These are phyloP conservation scores for Spea bombifrons DNA, from an alignment of 2,113 vertebrate genomes.

Conservation along the genomic window DNA sequence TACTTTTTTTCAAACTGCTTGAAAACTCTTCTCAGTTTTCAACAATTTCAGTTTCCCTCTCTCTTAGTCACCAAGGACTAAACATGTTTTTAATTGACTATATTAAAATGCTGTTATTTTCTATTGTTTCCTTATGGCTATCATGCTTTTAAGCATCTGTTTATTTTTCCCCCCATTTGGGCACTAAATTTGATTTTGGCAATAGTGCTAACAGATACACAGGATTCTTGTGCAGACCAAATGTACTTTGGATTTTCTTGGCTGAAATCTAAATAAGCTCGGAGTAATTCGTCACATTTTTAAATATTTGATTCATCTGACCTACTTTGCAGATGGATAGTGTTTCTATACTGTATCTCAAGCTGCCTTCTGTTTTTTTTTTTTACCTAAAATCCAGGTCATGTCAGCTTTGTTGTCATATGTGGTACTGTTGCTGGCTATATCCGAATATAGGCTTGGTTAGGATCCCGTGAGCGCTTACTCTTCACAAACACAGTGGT, in stretches of 20 bases:
- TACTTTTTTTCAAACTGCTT: no score
- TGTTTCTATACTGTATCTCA: constrained; percentile 6
- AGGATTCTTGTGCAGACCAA: constrained; percentile 41
- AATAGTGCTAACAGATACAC: constrained; percentile 36
- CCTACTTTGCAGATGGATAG: constrained; percentile 39
- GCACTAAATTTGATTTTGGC: constrained; percentile 36
- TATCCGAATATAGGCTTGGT: no score
- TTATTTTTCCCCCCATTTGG: constrained; percentile 32
- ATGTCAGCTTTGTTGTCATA: not conserved
- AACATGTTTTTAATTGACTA: not conserved
- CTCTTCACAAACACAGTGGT: no score
- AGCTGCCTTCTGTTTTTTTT: not conserved
- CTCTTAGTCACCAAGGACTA: no score
- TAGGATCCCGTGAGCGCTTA: no score
- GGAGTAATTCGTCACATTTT: constrained; percentile 41
- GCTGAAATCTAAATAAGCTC: constrained; percentile 35
- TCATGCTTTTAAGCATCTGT: constrained; percentile 43
- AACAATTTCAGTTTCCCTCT: no score
- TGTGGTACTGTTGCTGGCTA: no score
- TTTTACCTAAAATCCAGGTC: constrained; percentile 5
- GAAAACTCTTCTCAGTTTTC: no score
- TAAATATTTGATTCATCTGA: constrained; percentile 46
- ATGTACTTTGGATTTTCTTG: constrained; percentile 43
- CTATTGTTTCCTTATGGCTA: constrained; percentile 16
- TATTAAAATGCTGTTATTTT: constrained; percentile 2